Percentiles rank a stretch among this genome's conserved stretches.
Evolutionary conservation across 1,140 invertebrate species (phyloP).

Genomic region (Ceratitis capitata): DNA sequence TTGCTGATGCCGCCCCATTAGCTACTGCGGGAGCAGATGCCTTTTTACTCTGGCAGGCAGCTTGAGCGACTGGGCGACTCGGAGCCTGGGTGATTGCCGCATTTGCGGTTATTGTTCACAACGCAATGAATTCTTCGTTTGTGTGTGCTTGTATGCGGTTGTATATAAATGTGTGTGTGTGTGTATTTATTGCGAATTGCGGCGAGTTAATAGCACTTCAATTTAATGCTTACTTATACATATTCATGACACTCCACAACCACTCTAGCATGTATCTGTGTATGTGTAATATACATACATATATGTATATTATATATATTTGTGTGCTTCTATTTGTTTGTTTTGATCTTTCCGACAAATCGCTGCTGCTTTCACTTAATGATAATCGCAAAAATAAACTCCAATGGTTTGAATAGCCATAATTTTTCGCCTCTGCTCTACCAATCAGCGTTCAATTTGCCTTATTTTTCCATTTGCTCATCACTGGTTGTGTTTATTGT

Average conservation of each 20-base stretch:
- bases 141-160: too few relatives aligned
- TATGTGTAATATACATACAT: neutral
- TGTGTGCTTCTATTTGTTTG: neutral
- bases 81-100: conserved; percentile 18
- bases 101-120: conserved; percentile 24
- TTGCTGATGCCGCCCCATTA: conserved; percentile 28
- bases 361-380: neutral
- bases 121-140: neutral
- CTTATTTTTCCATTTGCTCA: neutral
- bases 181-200: neutral
- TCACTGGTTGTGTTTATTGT: neutral
- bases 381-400: neutral
- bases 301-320: neutral
- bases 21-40: neutral
- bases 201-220: conserved; percentile 5
- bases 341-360: neutral
- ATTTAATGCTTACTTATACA: neutral
- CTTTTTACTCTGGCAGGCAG: too few relatives aligned
- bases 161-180: too few relatives aligned
- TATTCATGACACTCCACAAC: neutral
- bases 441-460: neutral
- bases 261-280: neutral
- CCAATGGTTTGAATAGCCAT: neutral
- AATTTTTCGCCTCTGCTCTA: neutral
- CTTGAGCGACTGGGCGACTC: neutral